Evolutionary conservation across 2,113 vertebrate species (phyloP).

Genomic region (Sarotherodon lohbergeri): DNA sequence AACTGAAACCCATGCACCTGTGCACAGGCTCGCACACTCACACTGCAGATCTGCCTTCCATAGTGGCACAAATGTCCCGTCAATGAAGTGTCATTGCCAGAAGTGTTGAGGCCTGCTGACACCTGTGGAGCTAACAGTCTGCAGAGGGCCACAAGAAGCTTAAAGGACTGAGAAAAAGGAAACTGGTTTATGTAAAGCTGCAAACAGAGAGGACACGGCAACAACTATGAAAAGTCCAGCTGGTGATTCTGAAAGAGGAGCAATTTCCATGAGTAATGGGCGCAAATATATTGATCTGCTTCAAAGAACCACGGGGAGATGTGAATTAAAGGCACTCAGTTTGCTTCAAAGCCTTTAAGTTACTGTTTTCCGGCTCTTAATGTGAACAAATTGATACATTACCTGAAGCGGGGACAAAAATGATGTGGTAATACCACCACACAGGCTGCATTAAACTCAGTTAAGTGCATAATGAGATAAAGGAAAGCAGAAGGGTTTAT

Average conservation of each 20-base stretch:
- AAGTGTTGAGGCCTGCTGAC: conserved; percentile 8
- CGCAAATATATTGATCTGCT: not conserved
- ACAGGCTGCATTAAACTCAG: not conserved
- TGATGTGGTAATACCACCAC: not conserved
- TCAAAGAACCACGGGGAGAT: not conserved
- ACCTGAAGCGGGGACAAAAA: not conserved
- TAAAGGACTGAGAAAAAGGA: conserved; percentile 1
- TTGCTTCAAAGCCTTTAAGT: not conserved
- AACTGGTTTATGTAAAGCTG: conserved; percentile 8
- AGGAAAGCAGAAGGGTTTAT: conserved; percentile 16
- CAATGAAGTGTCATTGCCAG: conserved; percentile 6
- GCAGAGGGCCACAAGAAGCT: conserved; percentile 9
- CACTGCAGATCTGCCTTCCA: not conserved
- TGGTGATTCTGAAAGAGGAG: not conserved
- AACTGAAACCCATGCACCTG: not conserved
- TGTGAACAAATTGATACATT: conserved; percentile 22
- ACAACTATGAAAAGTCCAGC: not conserved
- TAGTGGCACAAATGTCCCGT: conserved; percentile 4
- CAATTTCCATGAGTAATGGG: not conserved
- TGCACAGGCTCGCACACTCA: not conserved
- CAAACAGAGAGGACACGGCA: not conserved
- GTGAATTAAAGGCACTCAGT: not conserved
- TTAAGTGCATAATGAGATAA: conserved; percentile 15
- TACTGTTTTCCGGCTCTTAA: not conserved
- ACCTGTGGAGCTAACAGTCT: conserved; percentile 35